Base-by-base conservation (phyloP, 2,888 invertebrate genomes). In the Synergus laeviventris region DNA sequence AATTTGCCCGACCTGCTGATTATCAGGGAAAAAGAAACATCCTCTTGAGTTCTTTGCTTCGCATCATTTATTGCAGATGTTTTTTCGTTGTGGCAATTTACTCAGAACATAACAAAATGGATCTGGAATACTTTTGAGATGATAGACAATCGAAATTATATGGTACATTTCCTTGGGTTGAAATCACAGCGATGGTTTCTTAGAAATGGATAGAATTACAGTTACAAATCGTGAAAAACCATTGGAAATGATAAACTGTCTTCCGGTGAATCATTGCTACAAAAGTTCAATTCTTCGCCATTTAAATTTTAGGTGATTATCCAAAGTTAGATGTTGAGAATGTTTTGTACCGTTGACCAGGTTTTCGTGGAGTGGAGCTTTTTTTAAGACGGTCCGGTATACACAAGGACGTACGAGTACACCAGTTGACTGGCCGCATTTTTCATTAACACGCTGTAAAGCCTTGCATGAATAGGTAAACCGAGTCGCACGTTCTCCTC, bases 371-470 rank as follows among this genome's bases (percentile, higher is more conserved):
- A 73, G 61, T 74, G 77, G 14, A 70, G 38, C 77, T 75, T 76
- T 76, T 73, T 76, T 61, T 49, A 60, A 31, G 60, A 75, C 81
- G 78, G 84, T 86, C 86, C 84, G 85, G 84, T 87, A 85, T 81
- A 81, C 79, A 78, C 76, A 81, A 82, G 81, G 81, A 83, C 64
- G 74, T 74, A 31, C 31, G 31, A 31, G 31, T 31, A 74, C 59
- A 80, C 86, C 86, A 87, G 85, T 88, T 87, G 87, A 87, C 86
- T 83, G 84, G 86, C 80, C 86, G 86, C 85, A 89, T 89, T 89
- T 89, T 89, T 89, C 89, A 89, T 89, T 89, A 89, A 89, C 89
- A 84, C 87, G 84, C 82, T 88, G 85, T 85, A 89, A 89, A 88
- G 88, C 86, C 83, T 81, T 82, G 85, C 83, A 87, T 89, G 89